Percentiles rank a stretch among this genome's conserved stretches.
Evolutionary conservation across 2,797 vertebrate genomes (phyloP).

Genomic region (Setipinna tenuifilis): DNA sequence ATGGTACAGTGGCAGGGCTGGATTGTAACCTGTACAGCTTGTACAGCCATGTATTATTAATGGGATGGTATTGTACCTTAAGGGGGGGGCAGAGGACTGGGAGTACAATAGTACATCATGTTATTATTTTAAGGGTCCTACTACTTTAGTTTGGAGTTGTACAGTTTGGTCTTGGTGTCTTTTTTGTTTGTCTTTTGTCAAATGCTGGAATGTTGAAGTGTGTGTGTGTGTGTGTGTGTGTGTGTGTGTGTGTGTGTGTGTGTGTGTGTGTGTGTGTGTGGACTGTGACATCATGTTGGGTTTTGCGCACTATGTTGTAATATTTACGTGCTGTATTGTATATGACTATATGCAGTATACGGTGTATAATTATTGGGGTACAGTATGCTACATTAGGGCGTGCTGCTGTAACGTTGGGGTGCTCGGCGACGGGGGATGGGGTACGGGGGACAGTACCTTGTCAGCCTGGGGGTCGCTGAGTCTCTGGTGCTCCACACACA

Average conservation of each 20-base stretch:
- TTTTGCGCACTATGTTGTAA: neutral
- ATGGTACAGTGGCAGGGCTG: neutral
- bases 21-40: neutral
- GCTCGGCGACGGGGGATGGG: neutral
- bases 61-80: neutral
- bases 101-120: neutral
- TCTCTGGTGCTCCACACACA: constrained; percentile 86
- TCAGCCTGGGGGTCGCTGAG: constrained; percentile 81
- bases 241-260: too few species aligned
- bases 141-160: neutral
- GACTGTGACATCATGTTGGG: too few species aligned
- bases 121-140: neutral
- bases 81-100: neutral
- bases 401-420: neutral
- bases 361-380: neutral
- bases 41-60: neutral
- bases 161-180: neutral
- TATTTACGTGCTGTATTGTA: neutral
- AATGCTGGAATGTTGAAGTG: neutral
- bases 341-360: neutral
- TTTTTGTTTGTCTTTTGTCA: neutral
- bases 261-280: neutral
- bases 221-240: neutral
- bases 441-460: constrained; percentile 76
- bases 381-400: neutral